A percentile compares a stretch with the other conserved stretches of the same genome.
phyloP scores from a whole-genome alignment of 2,888 invertebrate species.

The Boloria selene region DNA sequence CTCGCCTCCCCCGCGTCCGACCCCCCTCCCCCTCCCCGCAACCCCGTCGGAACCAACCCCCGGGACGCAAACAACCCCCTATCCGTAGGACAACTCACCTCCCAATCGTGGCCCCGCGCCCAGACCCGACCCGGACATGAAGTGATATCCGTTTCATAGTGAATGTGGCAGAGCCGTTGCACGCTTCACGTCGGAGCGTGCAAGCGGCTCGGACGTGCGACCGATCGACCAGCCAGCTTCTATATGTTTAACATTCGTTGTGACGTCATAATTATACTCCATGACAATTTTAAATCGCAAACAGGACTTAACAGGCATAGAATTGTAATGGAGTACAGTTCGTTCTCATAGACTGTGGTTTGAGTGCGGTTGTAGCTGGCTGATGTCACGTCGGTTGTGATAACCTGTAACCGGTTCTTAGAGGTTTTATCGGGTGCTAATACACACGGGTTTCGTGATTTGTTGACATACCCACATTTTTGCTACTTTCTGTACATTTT shows the following conservation, averaged over 20 bases:
- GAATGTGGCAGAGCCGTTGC: conserved; percentile 46
- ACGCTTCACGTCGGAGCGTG: background rate
- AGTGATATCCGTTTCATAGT: conserved; percentile 79
- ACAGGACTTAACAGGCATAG: conserved; percentile 43
- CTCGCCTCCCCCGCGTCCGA: conserved; percentile 91
- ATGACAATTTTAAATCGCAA: conserved; percentile 46
- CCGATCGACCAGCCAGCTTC: conserved; percentile 35
- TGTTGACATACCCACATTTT: conserved; percentile 61
- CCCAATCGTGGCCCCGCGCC: conserved; percentile 81
- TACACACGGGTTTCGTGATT: conserved; percentile 48
- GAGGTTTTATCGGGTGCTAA: conserved; percentile 58
- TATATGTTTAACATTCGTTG: background rate
- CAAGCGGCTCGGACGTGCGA: conserved; percentile 23
- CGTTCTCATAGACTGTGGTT: conserved; percentile 18
- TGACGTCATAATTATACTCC: conserved; percentile 37
- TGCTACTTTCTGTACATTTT: conserved; percentile 22
- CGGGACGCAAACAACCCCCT: conserved; percentile 96
- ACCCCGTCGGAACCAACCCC: conserved; percentile 95
- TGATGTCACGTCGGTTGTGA: conserved; percentile 69
- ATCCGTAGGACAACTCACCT: conserved; percentile 94
- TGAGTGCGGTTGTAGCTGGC: conserved; percentile 55
- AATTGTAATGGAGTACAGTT: conserved; percentile 45
- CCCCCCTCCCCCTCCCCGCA: conserved; percentile 80
- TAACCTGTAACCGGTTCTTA: conserved; percentile 46
- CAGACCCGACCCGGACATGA: conserved; percentile 68